These are phyloP conservation scores for Myiozetetes cayanensis DNA, from an alignment of 2,113 vertebrate genomes.

Conservation along the genomic window DNA sequence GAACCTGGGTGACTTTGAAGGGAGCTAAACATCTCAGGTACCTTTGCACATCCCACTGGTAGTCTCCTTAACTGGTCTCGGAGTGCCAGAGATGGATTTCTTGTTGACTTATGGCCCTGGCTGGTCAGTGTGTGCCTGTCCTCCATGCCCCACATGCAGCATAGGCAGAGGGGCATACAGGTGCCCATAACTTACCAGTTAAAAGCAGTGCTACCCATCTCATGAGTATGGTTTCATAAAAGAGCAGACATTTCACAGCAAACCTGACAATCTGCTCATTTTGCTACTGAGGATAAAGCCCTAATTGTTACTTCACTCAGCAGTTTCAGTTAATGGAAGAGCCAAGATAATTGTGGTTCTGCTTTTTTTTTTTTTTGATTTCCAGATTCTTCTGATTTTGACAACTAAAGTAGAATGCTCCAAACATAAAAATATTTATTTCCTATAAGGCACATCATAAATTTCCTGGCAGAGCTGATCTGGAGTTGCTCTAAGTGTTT, in stretches of 20 bases:
- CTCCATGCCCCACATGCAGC: accelerated
- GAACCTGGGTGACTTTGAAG: conserved; percentile 17
- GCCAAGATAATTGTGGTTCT: not conserved
- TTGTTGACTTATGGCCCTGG: not conserved
- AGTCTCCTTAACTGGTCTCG: not conserved
- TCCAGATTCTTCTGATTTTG: not conserved
- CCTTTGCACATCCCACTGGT: conserved; percentile 15
- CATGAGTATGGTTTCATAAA: not conserved
- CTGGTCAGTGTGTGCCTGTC: accelerated
- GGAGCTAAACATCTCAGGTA: conserved; percentile 7
- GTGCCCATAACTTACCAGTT: not conserved
- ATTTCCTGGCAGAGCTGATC: not conserved
- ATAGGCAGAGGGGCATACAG: accelerated
- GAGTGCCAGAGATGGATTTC: not conserved
- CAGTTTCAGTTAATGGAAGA: not conserved
- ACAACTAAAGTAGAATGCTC: not conserved
- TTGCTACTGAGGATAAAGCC: not conserved
- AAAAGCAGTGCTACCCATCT: not conserved
- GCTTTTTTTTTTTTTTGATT: not conserved
- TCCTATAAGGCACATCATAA: conserved; percentile 1
- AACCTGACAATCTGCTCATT: not conserved
- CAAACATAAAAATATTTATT: conserved; percentile 39
- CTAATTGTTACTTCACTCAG: not conserved
- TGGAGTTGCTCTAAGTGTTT: conserved; percentile 12
- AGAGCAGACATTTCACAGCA: not conserved